Conservation (phyloP, 2,888 invertebrate genomes). For the Minunthozetes semirufus region DNA sequence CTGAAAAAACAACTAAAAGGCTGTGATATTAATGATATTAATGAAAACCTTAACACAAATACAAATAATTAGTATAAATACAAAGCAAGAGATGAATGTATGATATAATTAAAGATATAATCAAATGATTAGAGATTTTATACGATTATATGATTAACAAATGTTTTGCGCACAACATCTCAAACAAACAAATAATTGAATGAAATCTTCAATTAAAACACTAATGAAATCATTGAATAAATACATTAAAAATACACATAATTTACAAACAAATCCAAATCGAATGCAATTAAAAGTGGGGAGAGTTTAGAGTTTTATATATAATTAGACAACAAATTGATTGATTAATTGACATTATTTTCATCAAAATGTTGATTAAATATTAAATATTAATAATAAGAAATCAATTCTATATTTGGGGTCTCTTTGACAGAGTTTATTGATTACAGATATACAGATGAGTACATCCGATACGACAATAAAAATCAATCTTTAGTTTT, state of each 20-base stretch:
- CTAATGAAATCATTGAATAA: constrained; percentile 9
- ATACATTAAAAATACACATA: constrained; percentile 20
- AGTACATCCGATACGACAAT: neutral
- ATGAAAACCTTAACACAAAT: constrained; percentile 16
- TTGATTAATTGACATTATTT: neutral
- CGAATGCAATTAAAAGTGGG: constrained; percentile 19
- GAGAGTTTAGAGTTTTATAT: constrained; percentile 1
- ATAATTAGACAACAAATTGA: neutral
- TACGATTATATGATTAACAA: constrained; percentile 4
- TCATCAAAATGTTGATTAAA: too few species aligned
- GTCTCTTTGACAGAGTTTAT: neutral
- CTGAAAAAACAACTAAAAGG: constrained; percentile 25
- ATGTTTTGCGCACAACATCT: constrained; percentile 27
- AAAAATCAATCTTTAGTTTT: neutral
- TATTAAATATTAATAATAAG: too few species aligned
- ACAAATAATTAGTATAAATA: neutral
- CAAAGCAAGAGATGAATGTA: constrained; percentile 3
- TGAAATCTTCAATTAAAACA: constrained; percentile 17
- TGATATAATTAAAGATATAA: neutral
- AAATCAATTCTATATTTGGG: neutral
- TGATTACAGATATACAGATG: constrained; percentile 10
- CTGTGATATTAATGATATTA: constrained; percentile 25
- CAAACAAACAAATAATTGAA: neutral
- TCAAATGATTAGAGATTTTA: neutral
- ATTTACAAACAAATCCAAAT: constrained; percentile 22